Base-by-base conservation (phyloP, 2,113 vertebrate genomes). In the Paradoxurus hermaphroditus region DNA sequence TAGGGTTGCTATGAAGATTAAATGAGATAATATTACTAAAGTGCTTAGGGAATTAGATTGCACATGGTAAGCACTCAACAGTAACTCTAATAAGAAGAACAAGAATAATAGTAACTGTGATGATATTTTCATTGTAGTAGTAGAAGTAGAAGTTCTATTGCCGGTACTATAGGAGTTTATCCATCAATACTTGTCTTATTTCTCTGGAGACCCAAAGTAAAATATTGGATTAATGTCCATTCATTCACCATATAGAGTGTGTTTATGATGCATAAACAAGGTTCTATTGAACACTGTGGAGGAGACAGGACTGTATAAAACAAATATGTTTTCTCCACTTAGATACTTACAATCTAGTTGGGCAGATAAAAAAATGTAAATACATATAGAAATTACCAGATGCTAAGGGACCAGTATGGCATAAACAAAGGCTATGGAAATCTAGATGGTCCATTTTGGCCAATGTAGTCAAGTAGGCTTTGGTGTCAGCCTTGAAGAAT, bases 401-500 rank as follows among this genome's bases (percentile, higher is more conserved):
- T 39, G 51, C 44, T 36, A 53, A 86, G 27, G 31, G 46, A 56
- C 7, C 36, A 41, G 25, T 27, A 11, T 34, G 16, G 7, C 68
- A 75, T 27, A 70, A 68, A 91, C 41, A 83, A 83, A 93, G 29
- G 13, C 75, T 18, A 27, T 84, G 70, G 36, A 70, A 13, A 53
- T 89, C 78, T 73, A 77, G 34, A 67, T 25, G 65, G 39, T 78
- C 16, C 90, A 13, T 86, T 90, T 79, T 67, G 81, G 49, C 34
- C 41, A 44, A 0, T n/a, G 9, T 63, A 81, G 79, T 92, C 56
- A 85, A 53, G 72, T 81, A 90, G 34, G 63, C 68, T 95, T 86
- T 89, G 78, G 94, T 31, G 23, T 44, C 90, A 89, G 67, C 25
- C 68, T 96, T 90, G 51, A 97, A 95, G 75, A 89, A 86, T 77